Evolutionary conservation across 2,113 vertebrate species (phyloP), one percentile per base, ranked within the genome.

Genomic region (Craseonycteris thonglongyai): DNA sequence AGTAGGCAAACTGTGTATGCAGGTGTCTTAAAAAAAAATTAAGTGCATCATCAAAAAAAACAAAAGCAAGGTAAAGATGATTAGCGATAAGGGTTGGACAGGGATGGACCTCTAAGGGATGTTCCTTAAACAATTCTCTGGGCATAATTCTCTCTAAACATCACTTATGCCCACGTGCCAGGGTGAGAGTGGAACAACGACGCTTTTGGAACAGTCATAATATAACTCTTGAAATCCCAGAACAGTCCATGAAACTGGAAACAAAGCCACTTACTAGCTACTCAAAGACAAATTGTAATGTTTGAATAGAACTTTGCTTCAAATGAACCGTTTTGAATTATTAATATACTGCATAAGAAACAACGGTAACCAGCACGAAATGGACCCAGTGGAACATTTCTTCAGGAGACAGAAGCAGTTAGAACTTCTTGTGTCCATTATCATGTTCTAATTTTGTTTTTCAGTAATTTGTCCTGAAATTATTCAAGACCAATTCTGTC

Each of bases 201-300:
- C 66, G 71, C 91, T 78, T 68, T 71, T 16, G 93, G 83, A 96
- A 45, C 86, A 16, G 66, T 72, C n/a, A 35, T 74, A 58, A 65
- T 87, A 3, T 33, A 85, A 88, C 65, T 94, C 92, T 90, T 85
- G 96, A 97, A 85, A 82, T 94, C 96, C 92, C 85, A 86, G 88
- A 95, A 82, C 93, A 88, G 88, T 82, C 89, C 38, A 0, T 19
- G 94, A 65, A 90, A 49, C 94, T 94, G 93, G 92, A 93, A 94
- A 95, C 96, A 95, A 94, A 96, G 96, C 91, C 88, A 26, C 78
- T 85, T 82, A 65, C 74, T 71, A 78, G 85, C 95, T 45, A 51
- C 72, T 33, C 63, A 30, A 75, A 95, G 88, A 88, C 68, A 42
- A 45, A 90, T 74, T 69, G 93, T 81, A 84, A 11, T 76, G 72